Percentiles rank a stretch among this genome's conserved stretches.
Evolutionary conservation across 1,140 invertebrate species (phyloP).

Genomic region (Hydropsyche tenuis): DNA sequence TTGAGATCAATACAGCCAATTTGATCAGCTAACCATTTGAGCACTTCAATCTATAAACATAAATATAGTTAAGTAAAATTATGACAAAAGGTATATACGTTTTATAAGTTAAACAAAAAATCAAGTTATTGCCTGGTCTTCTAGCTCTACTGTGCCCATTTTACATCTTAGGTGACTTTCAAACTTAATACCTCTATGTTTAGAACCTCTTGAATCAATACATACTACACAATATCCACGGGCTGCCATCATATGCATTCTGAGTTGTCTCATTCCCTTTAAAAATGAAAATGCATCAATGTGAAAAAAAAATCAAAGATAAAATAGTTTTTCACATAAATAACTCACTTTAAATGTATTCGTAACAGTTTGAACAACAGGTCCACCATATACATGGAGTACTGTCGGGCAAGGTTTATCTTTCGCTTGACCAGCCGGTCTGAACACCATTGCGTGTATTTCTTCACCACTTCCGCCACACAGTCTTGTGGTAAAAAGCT

Average conservation of each 20-base stretch:
- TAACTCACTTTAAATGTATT: slow-evolving; percentile 88
- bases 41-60: slow-evolving; percentile 78
- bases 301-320: not conserved
- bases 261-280: slow-evolving; percentile 85
- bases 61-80: not conserved
- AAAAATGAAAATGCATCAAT: slow-evolving; percentile 22
- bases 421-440: slow-evolving; percentile 78
- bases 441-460: slow-evolving; percentile 92
- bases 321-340: slow-evolving; percentile 5
- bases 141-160: slow-evolving; percentile 95
- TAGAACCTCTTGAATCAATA: slow-evolving; percentile 94
- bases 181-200: slow-evolving; percentile 89
- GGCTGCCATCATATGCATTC: slow-evolving; percentile 95
- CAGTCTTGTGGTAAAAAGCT: slow-evolving; percentile 67
- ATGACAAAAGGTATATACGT: not conserved
- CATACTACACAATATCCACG: slow-evolving; percentile 95
- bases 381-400: slow-evolving; percentile 96
- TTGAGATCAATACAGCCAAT: slow-evolving; percentile 90
- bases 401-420: slow-evolving; percentile 91
- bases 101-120: too few species aligned
- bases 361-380: slow-evolving; percentile 95
- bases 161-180: slow-evolving; percentile 87
- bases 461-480: slow-evolving; percentile 75
- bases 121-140: slow-evolving; percentile 84
- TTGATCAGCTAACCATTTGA: slow-evolving; percentile 84